Conservation (phyloP, 2,888 invertebrate species). For the Rhyacophila evoluta region DNA sequence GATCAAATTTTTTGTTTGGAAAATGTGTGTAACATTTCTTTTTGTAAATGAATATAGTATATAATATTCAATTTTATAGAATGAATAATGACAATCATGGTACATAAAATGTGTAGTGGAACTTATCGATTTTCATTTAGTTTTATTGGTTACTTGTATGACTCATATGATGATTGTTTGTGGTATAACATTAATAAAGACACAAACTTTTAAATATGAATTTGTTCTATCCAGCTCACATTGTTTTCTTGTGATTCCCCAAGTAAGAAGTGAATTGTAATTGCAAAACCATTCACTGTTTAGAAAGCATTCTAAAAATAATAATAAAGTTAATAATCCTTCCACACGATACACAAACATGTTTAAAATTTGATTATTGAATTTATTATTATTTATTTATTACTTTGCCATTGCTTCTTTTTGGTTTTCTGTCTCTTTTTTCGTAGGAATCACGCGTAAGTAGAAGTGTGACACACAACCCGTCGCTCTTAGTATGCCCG, state of each 20-base stretch:
- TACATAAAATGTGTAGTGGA: no score
- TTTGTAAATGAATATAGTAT: no score
- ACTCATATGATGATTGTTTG: no score
- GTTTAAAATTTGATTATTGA: conserved; percentile 13
- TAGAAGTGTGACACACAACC: conserved; percentile 57
- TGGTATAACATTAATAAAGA: no score
- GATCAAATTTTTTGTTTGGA: no score
- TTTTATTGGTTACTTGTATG: no score
- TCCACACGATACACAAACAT: conserved; percentile 14
- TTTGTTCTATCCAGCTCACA: no score
- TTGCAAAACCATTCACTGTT: not conserved
- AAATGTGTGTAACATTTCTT: no score
- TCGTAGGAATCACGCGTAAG: conserved; percentile 73
- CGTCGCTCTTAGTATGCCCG: conserved; percentile 51
- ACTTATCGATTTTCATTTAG: no score
- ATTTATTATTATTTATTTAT: conserved; percentile 34
- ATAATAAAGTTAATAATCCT: conserved; percentile 20
- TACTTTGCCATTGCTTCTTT: conserved; percentile 53
- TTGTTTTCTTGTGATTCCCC: not conserved
- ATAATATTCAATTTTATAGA: no score
- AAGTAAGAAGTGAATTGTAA: not conserved
- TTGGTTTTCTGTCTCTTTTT: conserved; percentile 65
- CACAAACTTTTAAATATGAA: no score
- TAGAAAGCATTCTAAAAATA: conserved; percentile 25
- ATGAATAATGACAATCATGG: no score